Percentiles rank a stretch among this genome's conserved stretches.
phyloP scores from a whole-genome alignment of 2,888 invertebrate species.

The Parasteatoda lunata region DNA sequence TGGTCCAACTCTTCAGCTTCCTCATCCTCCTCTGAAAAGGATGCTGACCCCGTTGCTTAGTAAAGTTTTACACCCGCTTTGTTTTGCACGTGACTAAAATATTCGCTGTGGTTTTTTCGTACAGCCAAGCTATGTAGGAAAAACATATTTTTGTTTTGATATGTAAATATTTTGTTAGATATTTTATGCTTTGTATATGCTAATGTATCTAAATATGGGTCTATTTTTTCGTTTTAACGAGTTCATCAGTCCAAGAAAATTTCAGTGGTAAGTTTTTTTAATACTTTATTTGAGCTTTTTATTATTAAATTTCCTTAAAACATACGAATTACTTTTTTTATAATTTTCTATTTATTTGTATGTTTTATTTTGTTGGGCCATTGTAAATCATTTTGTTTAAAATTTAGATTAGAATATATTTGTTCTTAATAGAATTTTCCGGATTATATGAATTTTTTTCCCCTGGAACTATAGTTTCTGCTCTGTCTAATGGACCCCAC shows the following conservation, averaged over 20 bases:
- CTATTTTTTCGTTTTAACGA: conserved; percentile 48
- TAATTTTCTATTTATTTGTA: too few species aligned
- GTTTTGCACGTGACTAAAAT: background rate
- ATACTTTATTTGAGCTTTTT: background rate
- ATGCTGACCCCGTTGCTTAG: conserved; percentile 57
- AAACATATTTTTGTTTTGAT: background rate
- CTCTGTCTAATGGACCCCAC: too few species aligned
- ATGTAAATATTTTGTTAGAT: background rate
- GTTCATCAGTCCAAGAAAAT: conserved; percentile 23
- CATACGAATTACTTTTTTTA: too few species aligned
- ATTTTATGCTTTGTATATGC: background rate
- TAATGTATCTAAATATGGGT: conserved; percentile 24
- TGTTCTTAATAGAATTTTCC: too few species aligned
- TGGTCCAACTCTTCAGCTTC: conserved; percentile 59
- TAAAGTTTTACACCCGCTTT: conserved; percentile 28
- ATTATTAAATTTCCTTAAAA: background rate
- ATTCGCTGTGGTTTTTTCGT: conserved; percentile 36
- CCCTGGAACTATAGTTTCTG: too few species aligned
- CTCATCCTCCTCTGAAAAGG: conserved; percentile 52
- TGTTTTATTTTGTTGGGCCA: too few species aligned
- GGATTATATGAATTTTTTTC: too few species aligned
- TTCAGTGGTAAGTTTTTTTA: conserved; percentile 27
- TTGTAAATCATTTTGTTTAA: too few species aligned
- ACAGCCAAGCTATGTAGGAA: background rate
- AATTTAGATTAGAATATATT: too few species aligned